Evolutionary conservation across 2,888 invertebrate species (phyloP), one percentile per base, ranked within the genome.

Genomic region (Dorcus hopei): DNA sequence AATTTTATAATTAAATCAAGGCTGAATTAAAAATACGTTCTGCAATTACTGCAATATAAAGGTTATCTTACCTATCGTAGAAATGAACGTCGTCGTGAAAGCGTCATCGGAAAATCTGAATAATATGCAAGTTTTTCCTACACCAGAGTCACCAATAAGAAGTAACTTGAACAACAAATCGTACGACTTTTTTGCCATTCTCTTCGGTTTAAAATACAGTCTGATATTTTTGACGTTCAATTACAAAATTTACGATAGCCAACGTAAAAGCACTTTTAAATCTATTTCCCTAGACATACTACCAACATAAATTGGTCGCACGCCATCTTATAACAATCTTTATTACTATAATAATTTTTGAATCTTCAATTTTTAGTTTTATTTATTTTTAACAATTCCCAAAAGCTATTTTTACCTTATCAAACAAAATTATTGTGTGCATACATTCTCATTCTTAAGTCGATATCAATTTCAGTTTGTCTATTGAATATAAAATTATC

Each of bases 51-150:
- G 26, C 11, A 49, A 39, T 23, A 23, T 49, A 58, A 65, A 66
- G 61, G 61, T 63, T 70, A 62, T 75, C 86, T 85, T 85, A 95
- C 95, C 95, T 83, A 95, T 95, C 68, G 95, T 95, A 65, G 95
- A 95, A 80, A 95, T 95, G 83, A 95, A 95, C 67, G 95, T 95
- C 58, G 94, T 91, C 69, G 94, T 95, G 79, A 95, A 95, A 70
- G 94, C 94, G 82, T 95, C 95, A 79, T 95, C 95, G 67, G 94
- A 94, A 81, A 95, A 95, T 77, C 95, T 87, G 79, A 95, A 95
- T 70, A 95, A 82, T 80, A 95, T 93, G 79, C 95, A 95, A 54
- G 95, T 95, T 81, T 95, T 95, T 70, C 95, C 95, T 68, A 95
- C 95, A 68, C 95, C 95, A 52, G 93, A 94, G 80, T 95, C 95